These are phyloP conservation scores for Electrophaes corylata DNA, from an alignment of 2,888 invertebrate species.

Conservation along the genomic window DNA sequence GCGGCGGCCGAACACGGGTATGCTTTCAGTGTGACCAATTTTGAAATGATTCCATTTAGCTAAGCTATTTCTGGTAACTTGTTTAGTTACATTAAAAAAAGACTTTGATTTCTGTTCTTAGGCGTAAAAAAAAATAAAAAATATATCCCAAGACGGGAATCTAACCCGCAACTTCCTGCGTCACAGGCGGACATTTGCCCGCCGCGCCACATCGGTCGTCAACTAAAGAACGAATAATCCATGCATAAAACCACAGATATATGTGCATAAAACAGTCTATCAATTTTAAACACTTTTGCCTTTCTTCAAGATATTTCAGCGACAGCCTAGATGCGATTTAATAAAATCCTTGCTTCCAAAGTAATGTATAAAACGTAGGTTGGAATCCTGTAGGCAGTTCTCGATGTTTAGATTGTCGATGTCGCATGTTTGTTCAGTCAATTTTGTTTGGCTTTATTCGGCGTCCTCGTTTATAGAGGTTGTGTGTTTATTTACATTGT, in stretches of 20 bases:
- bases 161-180: too few relatives aligned
- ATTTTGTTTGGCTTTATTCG: constrained; percentile 22
- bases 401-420: constrained; percentile 11
- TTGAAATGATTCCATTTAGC: constrained; percentile 4
- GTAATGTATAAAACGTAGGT: not conserved
- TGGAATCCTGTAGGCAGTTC: not conserved
- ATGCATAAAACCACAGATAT: too few relatives aligned
- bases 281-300: too few relatives aligned
- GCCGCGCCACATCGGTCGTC: too few relatives aligned
- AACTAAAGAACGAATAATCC: too few relatives aligned
- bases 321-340: not conserved
- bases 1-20: constrained; percentile 17
- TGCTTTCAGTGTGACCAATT: constrained; percentile 22
- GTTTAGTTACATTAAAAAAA: constrained; percentile 2
- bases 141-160: too few relatives aligned
- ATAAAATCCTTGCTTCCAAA: not conserved
- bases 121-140: too few relatives aligned
- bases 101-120: not conserved
- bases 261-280: not conserved
- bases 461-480: constrained; percentile 19
- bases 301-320: not conserved
- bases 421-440: constrained; percentile 14
- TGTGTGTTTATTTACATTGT: constrained; percentile 14
- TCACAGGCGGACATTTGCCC: too few relatives aligned
- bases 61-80: not conserved